Evolutionary conservation across 2,113 vertebrate species (phyloP), one percentile per base, ranked within the genome.

Genomic region (Passerina amoena): DNA sequence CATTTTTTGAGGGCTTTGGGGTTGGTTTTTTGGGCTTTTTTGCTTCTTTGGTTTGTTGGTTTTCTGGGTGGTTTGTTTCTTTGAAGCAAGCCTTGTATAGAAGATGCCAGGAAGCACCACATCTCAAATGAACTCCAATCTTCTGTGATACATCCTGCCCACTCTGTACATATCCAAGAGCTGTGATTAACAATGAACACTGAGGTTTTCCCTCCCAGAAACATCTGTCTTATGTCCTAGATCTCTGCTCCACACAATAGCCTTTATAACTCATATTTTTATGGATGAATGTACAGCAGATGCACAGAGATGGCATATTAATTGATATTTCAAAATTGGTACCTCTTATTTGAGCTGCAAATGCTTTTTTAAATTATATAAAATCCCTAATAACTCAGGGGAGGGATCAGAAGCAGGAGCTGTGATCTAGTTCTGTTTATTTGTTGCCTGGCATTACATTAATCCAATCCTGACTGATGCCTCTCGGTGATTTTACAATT

Each of bases 211-310:
- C 64, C 65, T 68, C 86, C 30, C 68, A 48, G 69, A 84, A 95
- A 95, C 72, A 75, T 91, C 85, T 83, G 83, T 63, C 78, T 77
- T 93, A 51, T n/a, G 65, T 75, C 89, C 92, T 57, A 94, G 31
- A 86, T 91, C 64, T 84, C 61, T 79, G 31, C 53, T 48, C 31
- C 23, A 79, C 17, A 75, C 89, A 94, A 60, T 23, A 68, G 25
- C 80, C 64, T 51, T 86, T 75, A 45, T 42, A 94, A 51, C 25
- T 84, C 38, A 1, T 38, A 54, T 92, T 84, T 94, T 94, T 79
- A 72, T 42, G 61, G 77, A 61, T 85, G 37, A 95, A 89, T 72
- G 45, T 85, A 45, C 40, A 79, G 65, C 69, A 64, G 65, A 78
- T 82, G 72, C 47, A 66, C 31, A 27, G 45, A 89, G 31, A 94